Conservation (phyloP, 2,113 vertebrate species). For the Anhinga anhinga region DNA sequence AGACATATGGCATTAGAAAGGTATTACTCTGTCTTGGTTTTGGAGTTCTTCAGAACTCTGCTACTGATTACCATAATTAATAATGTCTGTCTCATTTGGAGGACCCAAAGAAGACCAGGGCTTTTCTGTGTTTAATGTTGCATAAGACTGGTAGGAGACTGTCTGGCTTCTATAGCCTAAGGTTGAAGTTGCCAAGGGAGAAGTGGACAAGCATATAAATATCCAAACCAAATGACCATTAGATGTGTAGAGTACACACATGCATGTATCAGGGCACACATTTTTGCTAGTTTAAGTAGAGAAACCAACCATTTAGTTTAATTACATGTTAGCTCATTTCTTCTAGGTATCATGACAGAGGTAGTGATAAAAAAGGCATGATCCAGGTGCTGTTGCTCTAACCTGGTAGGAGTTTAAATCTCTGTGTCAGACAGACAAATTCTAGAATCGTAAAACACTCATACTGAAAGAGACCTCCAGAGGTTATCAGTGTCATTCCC, state of each 20-base stretch:
- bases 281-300: background rate
- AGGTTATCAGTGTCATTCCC: background rate
- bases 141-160: background rate
- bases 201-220: background rate
- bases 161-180: background rate
- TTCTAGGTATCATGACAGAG: background rate
- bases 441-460: background rate
- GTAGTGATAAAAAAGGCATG: background rate
- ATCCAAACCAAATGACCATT: background rate
- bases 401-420: background rate
- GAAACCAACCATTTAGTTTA: background rate
- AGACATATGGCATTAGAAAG: fast-evolving
- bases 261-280: background rate
- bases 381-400: background rate
- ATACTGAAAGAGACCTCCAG: background rate
- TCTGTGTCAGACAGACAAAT: background rate
- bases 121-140: background rate
- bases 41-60: background rate
- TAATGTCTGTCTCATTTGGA: fast-evolving
- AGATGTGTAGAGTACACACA: background rate
- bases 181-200: background rate
- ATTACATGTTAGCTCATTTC: background rate
- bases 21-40: background rate
- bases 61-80: background rate
- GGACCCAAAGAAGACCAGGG: background rate